Conservation (phyloP, 2,113 vertebrate genomes). For the Riparia riparia region DNA sequence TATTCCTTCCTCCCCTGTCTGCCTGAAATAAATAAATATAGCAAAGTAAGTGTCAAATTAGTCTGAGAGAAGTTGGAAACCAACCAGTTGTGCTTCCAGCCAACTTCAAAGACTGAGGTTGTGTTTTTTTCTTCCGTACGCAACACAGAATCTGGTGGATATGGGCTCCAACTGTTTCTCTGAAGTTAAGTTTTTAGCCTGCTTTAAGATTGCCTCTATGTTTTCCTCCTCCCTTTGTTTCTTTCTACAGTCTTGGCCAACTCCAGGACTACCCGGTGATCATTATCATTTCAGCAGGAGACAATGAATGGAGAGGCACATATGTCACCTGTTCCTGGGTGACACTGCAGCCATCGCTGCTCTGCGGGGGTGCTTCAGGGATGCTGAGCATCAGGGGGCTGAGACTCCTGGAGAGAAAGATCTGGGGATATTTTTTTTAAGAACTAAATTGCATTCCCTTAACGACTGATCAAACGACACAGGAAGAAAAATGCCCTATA, state of each 20-base stretch:
- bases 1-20: background rate
- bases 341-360: background rate
- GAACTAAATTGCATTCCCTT: background rate
- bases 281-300: background rate
- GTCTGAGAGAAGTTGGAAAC: background rate
- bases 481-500: background rate
- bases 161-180: constrained; percentile 26
- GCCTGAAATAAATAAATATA: background rate
- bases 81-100: background rate
- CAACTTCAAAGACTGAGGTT: background rate
- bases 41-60: background rate
- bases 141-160: background rate
- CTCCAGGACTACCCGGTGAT: background rate
- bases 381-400: constrained; percentile 18
- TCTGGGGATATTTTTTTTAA: background rate
- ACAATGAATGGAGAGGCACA: background rate
- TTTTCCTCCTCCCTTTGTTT: constrained; percentile 1
- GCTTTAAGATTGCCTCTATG: background rate
- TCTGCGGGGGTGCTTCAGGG: background rate
- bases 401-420: constrained; percentile 12
- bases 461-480: background rate
- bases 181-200: constrained; percentile 28
- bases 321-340: background rate
- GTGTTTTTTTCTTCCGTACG: background rate
- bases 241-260: background rate